Base-by-base conservation (phyloP, 2,797 vertebrate genomes). In the Phrynocephalus guinanensis region DNA sequence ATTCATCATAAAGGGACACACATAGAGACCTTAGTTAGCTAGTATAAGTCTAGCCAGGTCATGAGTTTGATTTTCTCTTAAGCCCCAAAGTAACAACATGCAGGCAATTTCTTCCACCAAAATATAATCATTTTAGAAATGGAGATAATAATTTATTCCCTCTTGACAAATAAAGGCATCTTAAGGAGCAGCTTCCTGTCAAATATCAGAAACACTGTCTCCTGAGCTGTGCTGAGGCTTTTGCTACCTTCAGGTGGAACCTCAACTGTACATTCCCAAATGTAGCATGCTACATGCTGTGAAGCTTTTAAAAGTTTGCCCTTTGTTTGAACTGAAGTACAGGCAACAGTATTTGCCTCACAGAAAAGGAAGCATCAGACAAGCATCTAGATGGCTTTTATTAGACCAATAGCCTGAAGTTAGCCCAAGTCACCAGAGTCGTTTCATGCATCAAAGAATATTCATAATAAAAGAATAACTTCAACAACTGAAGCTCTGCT, bases 101-200 rank as follows among this genome's bases (percentile, higher is more conserved):
- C n/a, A 86, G 56, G 71, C 33, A 38, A 44, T 75, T 28, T 66
- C 10, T 44, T 73, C 56, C n/a, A 71, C n/a, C 4, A 76, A 44
- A 73, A 63, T 72, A 38, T 60, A 60, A 38, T 30, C 75, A 22
- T 38, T 87, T 86, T 91, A 83, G 63, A 85, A 75, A 73, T 60
- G 86, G 72, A 48, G 44, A 82, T 91, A 18, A 16, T 38, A 84
- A 87, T 89, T 33, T 67, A 50, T 67, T 87, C 5, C 0, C 83
- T 75, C 44, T 90, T 83, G 91, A 91, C 87, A 50, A 56, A 56
- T 15, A 85, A 83, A 91, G 76, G 71, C 78, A 91, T 92, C 87
- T 85, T 87, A 91, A 92, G 48, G 30, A 52, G 38, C 76, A 44
- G 73, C 22, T 90, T 72, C 20, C 87, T 78, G 73, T 20, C 52